Base-by-base conservation (phyloP, 2,113 vertebrate species). In the Gavialis gangeticus region DNA sequence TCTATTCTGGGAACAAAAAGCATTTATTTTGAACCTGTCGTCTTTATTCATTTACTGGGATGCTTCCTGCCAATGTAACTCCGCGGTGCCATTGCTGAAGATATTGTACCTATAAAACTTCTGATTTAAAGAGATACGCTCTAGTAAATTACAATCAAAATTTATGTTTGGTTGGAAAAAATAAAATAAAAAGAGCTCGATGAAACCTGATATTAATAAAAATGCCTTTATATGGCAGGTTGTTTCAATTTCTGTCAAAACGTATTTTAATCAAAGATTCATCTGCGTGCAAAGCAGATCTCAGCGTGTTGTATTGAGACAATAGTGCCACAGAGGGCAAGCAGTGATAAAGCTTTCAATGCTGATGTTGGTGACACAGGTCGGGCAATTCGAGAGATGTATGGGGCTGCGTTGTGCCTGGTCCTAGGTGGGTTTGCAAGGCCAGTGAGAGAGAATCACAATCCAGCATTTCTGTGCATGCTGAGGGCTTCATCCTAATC, bases 41-140 rank as follows among this genome's bases (percentile, higher is more conserved):
- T 90, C 71, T 94, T 88, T 95, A 87, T 95, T 97, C 55, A 87
- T 92, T 95, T 95, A n/a, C 37, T 79, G 30, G 21, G 62, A 82
- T 58, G 55, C 84, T 95, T 90, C 75, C 79, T 83, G 75, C 54
- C 95, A 94, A 92, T 91, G 79, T 84, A 91, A 82, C 93, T 93
- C 86, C 80, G 75, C 89, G 73, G 62, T 84, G 56, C 79, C 89
- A 80, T 92, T 85, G 87, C 93, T 89, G 59, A 69, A 87, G 67
- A 84, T 93, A 91, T 78, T 94, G 59, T 87, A 83, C 57, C 96
- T 87, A 82, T 95, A 91, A 95, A 96, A 91, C 30, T 91, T 86
- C 30, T 88, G 71, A 89, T 94, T 90, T 94, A 92, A 56, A 82
- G 64, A 96, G 59, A 84, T 17, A 24, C 0, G 1, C 75, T 96